Evolutionary conservation across 1,140 invertebrate genomes (phyloP), one percentile per base, ranked within the genome.

Genomic region (Hirudo medicinalis): DNA sequence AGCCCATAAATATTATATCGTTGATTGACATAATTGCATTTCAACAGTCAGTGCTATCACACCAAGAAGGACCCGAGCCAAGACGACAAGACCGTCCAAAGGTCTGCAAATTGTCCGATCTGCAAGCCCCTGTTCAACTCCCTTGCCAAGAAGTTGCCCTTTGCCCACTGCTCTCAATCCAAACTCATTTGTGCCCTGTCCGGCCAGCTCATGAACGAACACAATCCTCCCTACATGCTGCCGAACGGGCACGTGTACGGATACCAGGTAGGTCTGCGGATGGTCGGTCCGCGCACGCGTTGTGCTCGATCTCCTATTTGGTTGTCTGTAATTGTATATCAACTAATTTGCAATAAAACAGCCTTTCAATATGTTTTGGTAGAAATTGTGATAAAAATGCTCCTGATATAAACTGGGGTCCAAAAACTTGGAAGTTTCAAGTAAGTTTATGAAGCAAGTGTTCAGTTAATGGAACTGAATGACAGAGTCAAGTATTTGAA

Each of bases 191-290:
- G 92, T 79, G 87, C 89, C 76, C 90, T 97, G 73, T 92, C 91
- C 69, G 91, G 92, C 9, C 86, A 90, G 75, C 89, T 91, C n/a
- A 84, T 99, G 66, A 96, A 98, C 84, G 95, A 98, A 82, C 88
- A 97, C 81, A 98, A 99, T 83, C 91, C 90, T 75, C 95, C 96
- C 0, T 91, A 98, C 88, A 94, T 96, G 88, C 86, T 98, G 80
- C 95, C 96, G 55, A 98, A 98, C 85, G 94, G 94, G 71, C 90
- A 93, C 82, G 92, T 97, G 68, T 97, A 97, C 83, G 94, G 95
- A n/a, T 90, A 92, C 83, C 87, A 91, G 85, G 92, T 92, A 82
- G 84, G 79, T 77, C 40, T 2, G 11, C 13, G 1, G 13, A 49
- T 15, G 11, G 43, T 3, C 6, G 6, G 6, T 36, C 32, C 6